Conservation (phyloP, 92 coral and sea anemone genomes). For the Parazoanthus atlanticus region DNA sequence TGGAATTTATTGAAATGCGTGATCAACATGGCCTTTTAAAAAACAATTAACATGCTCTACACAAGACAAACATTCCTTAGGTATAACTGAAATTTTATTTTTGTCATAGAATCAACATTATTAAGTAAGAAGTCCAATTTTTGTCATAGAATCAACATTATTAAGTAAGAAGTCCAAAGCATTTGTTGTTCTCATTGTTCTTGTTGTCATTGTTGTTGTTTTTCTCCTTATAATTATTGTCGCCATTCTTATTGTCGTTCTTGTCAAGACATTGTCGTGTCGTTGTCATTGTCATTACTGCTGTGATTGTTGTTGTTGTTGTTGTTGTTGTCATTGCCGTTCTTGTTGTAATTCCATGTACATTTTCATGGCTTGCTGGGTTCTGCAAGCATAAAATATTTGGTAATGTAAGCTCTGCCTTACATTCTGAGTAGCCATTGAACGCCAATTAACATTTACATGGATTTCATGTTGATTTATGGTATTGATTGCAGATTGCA, state of each 20-base stretch:
- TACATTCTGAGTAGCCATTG: neutral
- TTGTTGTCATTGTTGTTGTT: neutral
- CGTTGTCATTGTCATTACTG: neutral
- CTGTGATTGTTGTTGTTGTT: neutral
- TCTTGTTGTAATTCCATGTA: neutral
- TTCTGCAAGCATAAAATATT: too few relatives aligned
- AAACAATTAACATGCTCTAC: too few relatives aligned
- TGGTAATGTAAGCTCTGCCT: neutral
- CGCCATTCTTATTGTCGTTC: too few relatives aligned
- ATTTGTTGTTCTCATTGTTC: too few relatives aligned
- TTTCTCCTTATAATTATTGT: neutral
- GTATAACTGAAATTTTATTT: too few relatives aligned
- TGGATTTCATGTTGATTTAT: neutral
- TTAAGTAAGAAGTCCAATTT: too few relatives aligned
- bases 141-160: too few relatives aligned
- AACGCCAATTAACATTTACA: neutral
- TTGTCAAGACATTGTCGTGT: neutral
- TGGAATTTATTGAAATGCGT: too few relatives aligned
- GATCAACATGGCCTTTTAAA: too few relatives aligned
- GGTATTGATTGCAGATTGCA: slow-evolving; percentile 68
- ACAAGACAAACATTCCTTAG: too few relatives aligned
- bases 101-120: too few relatives aligned
- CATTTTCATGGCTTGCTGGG: neutral
- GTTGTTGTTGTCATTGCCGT: neutral
- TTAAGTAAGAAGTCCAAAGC: too few relatives aligned